Evolutionary conservation across 2,888 invertebrate species (phyloP), one percentile per base, ranked within the genome.

Genomic region (Athetis lepigone): DNA sequence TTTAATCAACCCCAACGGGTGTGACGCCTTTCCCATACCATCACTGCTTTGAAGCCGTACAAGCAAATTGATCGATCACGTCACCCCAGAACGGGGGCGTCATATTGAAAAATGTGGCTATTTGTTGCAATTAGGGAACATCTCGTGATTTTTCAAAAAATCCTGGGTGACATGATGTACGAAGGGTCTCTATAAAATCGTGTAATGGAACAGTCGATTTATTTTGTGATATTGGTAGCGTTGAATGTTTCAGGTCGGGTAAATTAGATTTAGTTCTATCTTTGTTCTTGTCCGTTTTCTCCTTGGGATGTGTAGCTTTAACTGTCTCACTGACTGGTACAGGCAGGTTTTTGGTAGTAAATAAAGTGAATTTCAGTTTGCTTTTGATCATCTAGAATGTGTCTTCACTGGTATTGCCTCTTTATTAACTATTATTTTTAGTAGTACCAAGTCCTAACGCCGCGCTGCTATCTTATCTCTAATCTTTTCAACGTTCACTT

Each of bases 61-160:
- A 74, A 64, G 51, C 29, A 61, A 59, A 63, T 75, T 88, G 88
- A 89, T 87, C 78, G 85, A 88, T 87, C 83, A 60, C 64, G 63
- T 63, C 76, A 73, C 71, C 80, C 77, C 56, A 65, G 40, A 11
- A 21, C 18, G 33, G 42, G 60, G 60, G 65, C 55, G 78, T 55
- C 29, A 45, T 36, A 39, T 62, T 74, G 73, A 81, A 79, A 79
- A 77, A 80, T 80, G 75, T 77, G 71, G 75, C 79, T 79, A 87
- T 88, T 86, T 85, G 85, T 86, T 75, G 77, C 77, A 70, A 79
- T 81, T 73, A 71, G 52, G 66, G 47, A 63, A 47, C 63, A 54
- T 51, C 59, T 56, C 62, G 49, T 60, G 70, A 61, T 45, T 29
- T 43, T 59, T 18, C 7, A 11, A 50, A 55, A 63, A 46, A 59